A percentile compares a stretch with the other conserved stretches of the same genome.
These are phyloP conservation scores for Pheosia tremula DNA, from an alignment of 2,888 invertebrate species.

Conservation along the genomic window DNA sequence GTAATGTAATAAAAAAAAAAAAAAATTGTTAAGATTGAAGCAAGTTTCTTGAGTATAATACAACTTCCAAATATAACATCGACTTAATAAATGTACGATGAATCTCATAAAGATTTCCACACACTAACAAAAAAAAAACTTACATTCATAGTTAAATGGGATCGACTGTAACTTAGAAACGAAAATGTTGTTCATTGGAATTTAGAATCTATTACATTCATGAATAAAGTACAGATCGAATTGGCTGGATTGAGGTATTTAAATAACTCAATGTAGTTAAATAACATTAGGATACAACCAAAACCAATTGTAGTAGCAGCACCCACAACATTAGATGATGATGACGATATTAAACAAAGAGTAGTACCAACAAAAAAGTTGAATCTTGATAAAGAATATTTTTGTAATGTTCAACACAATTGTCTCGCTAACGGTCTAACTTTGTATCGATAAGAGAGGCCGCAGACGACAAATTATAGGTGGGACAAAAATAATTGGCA, in stretches of 20 bases:
- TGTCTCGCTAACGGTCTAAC: slow-evolving; percentile 18
- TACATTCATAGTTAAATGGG: too few relatives aligned
- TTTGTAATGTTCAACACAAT: slow-evolving; percentile 9
- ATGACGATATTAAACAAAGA: slow-evolving; percentile 3
- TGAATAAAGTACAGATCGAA: neutral
- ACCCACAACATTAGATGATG: neutral
- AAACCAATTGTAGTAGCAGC: neutral
- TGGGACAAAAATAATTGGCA: too few relatives aligned
- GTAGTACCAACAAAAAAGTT: neutral
- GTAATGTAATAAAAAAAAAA: too few relatives aligned
- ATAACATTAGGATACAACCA: neutral
- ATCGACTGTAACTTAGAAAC: too few relatives aligned
- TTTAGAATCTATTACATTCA: neutral
- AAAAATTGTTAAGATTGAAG: too few relatives aligned
- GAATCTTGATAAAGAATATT: slow-evolving; percentile 4
- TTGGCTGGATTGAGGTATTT: neutral
- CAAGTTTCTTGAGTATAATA: neutral
- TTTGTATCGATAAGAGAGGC: slow-evolving; percentile 8
- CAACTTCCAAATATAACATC: neutral
- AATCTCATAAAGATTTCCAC: neutral
- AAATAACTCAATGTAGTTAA: neutral
- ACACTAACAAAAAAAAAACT: too few relatives aligned
- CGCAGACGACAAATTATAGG: slow-evolving; percentile 1
- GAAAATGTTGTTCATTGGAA: neutral
- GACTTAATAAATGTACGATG: neutral